Base-by-base conservation (phyloP, 2,888 invertebrate species). In the Pecten maximus region DNA sequence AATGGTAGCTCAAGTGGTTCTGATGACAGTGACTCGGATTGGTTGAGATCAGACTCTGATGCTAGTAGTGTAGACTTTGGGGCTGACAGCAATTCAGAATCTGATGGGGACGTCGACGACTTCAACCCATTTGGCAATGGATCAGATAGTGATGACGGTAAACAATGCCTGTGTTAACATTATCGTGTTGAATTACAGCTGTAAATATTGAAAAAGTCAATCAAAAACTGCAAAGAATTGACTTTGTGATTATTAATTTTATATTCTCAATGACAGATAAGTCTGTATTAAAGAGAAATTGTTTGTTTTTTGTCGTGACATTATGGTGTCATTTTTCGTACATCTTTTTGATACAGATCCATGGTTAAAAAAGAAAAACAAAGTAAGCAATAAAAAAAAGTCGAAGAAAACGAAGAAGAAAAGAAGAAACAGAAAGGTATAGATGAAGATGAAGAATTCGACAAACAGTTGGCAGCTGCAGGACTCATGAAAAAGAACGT, bases 61-160 rank as follows among this genome's bases (percentile, higher is more conserved):
- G 93, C 93, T 40, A 94, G 94, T 92, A 94, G 94, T 88, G 87
- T 94, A 90, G 95, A 95, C 91, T 92, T 94, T 44, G 94, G 93
- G 88, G 93, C 94, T 39, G 95, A 95, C 92, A 95, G 94, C 44
- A 91, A 93, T 6, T 95, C 94, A 0, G 93, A 93, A 40, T 94
- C 94, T 87, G 95, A 95, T 40, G 94, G 93, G 89, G 95, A 94
- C 89, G 94, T 94, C 40, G 95, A 94, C 94, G 98, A 98, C 97
- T 98, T 98, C 96, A 99, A 99, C 97, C 99, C 99, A n/a, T 98
- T 98, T 96, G 98, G 98, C 96, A 98, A 98, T 89, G 98, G 97
- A 44, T 97, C 97, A n/a, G 97, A 97, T 87, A 97, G 96, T 94
- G 97, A 97, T 95, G 96, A 97, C 91, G 96, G 96, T 96, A 88